Percentiles rank a stretch among this genome's conserved stretches.
These are phyloP conservation scores for Pao palembangensis DNA, from an alignment of 2,113 vertebrate species.

Conservation along the genomic window DNA sequence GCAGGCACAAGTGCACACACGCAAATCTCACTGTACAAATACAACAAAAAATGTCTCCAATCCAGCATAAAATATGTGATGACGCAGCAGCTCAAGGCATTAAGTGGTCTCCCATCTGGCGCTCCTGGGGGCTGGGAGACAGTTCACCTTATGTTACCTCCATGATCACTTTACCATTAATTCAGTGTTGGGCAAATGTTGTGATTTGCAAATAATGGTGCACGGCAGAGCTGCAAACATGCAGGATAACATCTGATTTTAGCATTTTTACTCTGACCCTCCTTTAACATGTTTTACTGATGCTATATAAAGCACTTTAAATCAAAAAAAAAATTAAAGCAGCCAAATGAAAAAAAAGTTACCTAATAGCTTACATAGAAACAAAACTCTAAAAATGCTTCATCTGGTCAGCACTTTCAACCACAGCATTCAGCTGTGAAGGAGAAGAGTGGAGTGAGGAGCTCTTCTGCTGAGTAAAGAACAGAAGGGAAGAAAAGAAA, in stretches of 20 bases:
- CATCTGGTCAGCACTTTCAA: constrained; percentile 43
- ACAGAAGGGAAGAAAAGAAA: constrained; percentile 64
- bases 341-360: no score
- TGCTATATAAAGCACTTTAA: no score
- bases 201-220: background rate
- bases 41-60: background rate
- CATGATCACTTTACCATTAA: constrained; percentile 18
- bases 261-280: background rate
- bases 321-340: no score
- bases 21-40: background rate
- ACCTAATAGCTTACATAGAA: background rate
- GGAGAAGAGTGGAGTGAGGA: constrained; percentile 1
- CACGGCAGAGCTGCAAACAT: background rate
- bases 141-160: constrained; percentile 18
- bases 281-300: no score
- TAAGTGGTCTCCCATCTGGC: background rate
- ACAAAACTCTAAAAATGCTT: constrained; percentile 24
- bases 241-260: background rate
- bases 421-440: no score
- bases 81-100: background rate
- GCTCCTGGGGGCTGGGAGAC: constrained; percentile 9
- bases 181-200: constrained; percentile 8
- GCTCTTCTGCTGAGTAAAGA: constrained; percentile 61
- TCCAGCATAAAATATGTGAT: constrained; percentile 2
- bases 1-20: constrained; percentile 40